Evolutionary conservation across 2,113 vertebrate genomes (phyloP).

Genomic region (Aegotheles bennettii): DNA sequence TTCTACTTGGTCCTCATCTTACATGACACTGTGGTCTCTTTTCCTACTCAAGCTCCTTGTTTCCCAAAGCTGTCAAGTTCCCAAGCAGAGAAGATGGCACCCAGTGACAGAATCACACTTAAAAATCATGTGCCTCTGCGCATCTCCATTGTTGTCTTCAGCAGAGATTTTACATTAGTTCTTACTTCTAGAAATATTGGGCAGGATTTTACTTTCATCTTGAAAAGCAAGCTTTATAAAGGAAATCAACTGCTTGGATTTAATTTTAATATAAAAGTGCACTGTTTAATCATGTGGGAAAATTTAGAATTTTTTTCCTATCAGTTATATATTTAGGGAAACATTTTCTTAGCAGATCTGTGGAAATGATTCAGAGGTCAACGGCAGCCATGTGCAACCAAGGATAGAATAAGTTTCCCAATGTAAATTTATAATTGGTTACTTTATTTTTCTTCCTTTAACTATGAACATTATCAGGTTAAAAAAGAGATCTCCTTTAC

Average conservation of each 20-base stretch:
- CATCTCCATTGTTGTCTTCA: background rate
- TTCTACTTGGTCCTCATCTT: background rate
- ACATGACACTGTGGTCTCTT: background rate
- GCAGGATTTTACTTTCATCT: background rate
- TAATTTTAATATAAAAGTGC: background rate
- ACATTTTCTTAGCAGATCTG: background rate
- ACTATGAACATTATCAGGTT: background rate
- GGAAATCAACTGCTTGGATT: background rate
- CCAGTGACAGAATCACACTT: background rate
- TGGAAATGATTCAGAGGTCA: background rate
- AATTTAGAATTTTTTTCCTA: background rate
- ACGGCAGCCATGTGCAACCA: background rate
- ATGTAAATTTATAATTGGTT: background rate
- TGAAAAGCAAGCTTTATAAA: background rate
- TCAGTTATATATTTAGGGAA: background rate
- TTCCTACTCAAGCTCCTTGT: background rate
- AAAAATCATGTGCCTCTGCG: background rate
- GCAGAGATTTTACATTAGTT: background rate
- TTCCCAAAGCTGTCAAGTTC: background rate
- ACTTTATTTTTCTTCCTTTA: conserved; percentile 15
- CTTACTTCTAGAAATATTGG: background rate
- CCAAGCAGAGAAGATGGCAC: background rate
- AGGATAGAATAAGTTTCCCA: background rate
- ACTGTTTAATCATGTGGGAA: background rate
- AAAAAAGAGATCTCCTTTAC: background rate